These are phyloP conservation scores for Saccostrea echinata DNA, from an alignment of 1,140 invertebrate species.

Conservation along the genomic window DNA sequence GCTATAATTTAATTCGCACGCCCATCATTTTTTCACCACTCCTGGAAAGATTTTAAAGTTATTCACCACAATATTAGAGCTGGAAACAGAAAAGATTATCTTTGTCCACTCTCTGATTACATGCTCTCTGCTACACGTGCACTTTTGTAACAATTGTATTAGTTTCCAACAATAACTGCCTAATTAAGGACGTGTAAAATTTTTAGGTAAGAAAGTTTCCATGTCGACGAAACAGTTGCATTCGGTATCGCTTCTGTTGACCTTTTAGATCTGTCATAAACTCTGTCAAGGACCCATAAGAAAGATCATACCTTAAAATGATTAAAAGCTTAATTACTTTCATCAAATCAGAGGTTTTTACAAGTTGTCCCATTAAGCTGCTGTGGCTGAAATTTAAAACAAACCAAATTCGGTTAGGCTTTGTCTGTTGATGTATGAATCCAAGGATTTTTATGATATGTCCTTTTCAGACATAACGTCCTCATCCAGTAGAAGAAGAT, in stretches of 20 bases:
- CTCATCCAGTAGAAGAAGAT: neutral
- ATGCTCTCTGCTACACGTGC: no score
- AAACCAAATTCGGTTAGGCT: neutral
- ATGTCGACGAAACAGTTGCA: neutral
- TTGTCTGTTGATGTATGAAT: neutral
- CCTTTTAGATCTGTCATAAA: neutral
- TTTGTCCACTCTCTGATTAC: no score
- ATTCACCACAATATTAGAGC: no score
- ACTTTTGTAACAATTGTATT: no score
- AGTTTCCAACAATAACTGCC: no score
- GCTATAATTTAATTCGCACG: no score
- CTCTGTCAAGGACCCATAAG: neutral
- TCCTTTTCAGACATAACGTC: neutral
- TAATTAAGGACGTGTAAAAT: neutral
- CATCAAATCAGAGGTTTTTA: neutral
- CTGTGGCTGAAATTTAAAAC: neutral
- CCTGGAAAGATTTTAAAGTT: no score
- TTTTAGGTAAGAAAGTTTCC: neutral
- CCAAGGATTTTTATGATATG: neutral
- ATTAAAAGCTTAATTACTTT: neutral
- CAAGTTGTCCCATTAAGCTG: neutral
- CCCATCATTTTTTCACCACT: no score
- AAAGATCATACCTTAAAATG: neutral
- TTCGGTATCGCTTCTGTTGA: neutral
- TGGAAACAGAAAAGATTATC: no score